Percentiles rank a stretch among this genome's conserved stretches.
Evolutionary conservation across 2,888 invertebrate genomes (phyloP).

Genomic region (Andrena bicolor): DNA sequence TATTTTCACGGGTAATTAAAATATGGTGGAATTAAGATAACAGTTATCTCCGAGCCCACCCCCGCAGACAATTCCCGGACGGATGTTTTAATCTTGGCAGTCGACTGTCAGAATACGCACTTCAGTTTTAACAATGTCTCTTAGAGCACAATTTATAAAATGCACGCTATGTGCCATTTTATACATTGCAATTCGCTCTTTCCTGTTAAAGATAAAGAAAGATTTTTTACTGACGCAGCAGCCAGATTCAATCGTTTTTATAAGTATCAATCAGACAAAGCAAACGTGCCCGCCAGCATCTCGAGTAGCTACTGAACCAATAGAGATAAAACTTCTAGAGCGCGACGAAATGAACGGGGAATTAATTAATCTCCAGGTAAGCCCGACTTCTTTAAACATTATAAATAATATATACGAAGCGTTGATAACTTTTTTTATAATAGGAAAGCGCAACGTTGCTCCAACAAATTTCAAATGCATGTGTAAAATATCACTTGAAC

Average conservation of each 20-base stretch:
- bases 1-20: constrained; percentile 11
- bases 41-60: constrained; percentile 52
- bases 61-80: constrained; percentile 37
- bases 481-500: constrained; percentile 78
- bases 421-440: constrained; percentile 4
- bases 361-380: constrained; percentile 59
- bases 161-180: constrained; percentile 58
- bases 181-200: constrained; percentile 53
- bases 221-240: constrained; percentile 8
- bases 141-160: constrained; percentile 67
- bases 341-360: constrained; percentile 39
- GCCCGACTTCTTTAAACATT: neutral
- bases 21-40: constrained; percentile 55
- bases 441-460: constrained; percentile 66
- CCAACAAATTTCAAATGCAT: constrained; percentile 73
- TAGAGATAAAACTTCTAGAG: constrained; percentile 50
- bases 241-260: neutral
- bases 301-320: constrained; percentile 20
- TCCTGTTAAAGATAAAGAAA: constrained; percentile 47
- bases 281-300: neutral
- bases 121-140: constrained; percentile 62
- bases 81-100: constrained; percentile 48
- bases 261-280: constrained; percentile 23
- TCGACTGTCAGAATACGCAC: constrained; percentile 21
- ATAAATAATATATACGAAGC: neutral